Evolutionary conservation across 2,113 vertebrate species (phyloP), one percentile per base, ranked within the genome.

Genomic region (Ancistrus triradiatus): DNA sequence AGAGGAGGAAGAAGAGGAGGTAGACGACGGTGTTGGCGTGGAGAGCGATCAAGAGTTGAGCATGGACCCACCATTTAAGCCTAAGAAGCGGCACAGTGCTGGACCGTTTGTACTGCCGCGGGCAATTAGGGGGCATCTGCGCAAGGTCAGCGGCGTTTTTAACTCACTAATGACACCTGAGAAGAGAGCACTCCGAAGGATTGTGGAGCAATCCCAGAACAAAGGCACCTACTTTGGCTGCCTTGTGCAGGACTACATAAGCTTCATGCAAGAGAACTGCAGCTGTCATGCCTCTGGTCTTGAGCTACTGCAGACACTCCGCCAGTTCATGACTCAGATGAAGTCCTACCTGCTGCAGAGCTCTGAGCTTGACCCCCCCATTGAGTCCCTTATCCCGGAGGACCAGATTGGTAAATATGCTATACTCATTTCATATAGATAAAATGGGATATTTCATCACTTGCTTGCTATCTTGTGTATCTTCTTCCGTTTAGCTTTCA

Each of bases 251-350:
- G 95, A 99, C 82, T 98, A 93, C 43, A 77, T 99, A 63, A 93
- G 90, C 77, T 97, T 94, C 78, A 84, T 97, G 56, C 87, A 89
- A 43, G 94, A 98, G 75, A 95, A 92, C 66, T 88, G 87, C 14
- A 91, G 92, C 53, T 80, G 91, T 80, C 91, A 92, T 2, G 84
- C 90, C 69, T 94, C 93, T 0, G 92, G 92, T 62, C 88, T 90
- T 0, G 96, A 99, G 72, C 81, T 98, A 83, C 85, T 99, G 74
- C 94, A 97, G 83, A 97, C 94, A 0, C 80, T 99, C 64, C 90
- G 96, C n/a, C 95, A 98, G 83, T 98, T 98, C 60, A 92, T 98
- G 83, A 98, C 95, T 19, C 96, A 99, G 60, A 94, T 98, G 72
- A 99, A 99, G 86, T 94, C 90, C 75, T 99, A 98, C 76, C 81